Base-by-base conservation (phyloP, 1,140 invertebrate genomes). In the Centruroides vittatus region DNA sequence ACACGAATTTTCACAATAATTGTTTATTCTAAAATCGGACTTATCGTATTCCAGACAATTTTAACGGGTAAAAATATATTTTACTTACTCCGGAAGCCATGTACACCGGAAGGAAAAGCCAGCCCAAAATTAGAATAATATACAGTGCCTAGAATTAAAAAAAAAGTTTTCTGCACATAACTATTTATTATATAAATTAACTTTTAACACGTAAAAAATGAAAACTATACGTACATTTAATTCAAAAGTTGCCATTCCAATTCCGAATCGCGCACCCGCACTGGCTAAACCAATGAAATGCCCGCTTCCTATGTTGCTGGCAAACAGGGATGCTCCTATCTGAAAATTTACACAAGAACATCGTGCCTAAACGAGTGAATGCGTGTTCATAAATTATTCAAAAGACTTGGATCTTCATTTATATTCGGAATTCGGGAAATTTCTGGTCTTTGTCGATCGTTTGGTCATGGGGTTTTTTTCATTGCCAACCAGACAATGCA, bases 261-360 rank as follows among this genome's bases (percentile, higher is more conserved):
- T 78, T 11, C 76, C 76, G 7, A 71, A 71, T 10, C 73, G 72
- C 10, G 76, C 76, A 35, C 72, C 74, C 23, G 77, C 78, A 8
- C 80, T 79, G 3, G 79, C 75, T 12, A 82, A 68, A 51, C 80
- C 80, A 61, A 82, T 79, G 67, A 82, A 82, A 72, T 82, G 80
- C 46, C 79, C 80, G 60, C 76, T 79, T 6, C 81, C 80, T 57
- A 82, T 81, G 67, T 82, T 82, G 58, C 76, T 79, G 7, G 79
- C 79, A 69, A 82, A 82, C 55, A 82, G 67, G 5, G 78, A 80
- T 5, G 79, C 78, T 51, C 81, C 81, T 12, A 82, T 78, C 80
- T 80, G 57, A 58, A 51, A 55, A 56, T 23, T 0, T 23, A 23
- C 23, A 23, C 2, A 23, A 23, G 23, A 23, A 23, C 23, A 23